These are phyloP conservation scores for Epirrita christyi DNA, from an alignment of 2,888 invertebrate species.

Conservation along the genomic window DNA sequence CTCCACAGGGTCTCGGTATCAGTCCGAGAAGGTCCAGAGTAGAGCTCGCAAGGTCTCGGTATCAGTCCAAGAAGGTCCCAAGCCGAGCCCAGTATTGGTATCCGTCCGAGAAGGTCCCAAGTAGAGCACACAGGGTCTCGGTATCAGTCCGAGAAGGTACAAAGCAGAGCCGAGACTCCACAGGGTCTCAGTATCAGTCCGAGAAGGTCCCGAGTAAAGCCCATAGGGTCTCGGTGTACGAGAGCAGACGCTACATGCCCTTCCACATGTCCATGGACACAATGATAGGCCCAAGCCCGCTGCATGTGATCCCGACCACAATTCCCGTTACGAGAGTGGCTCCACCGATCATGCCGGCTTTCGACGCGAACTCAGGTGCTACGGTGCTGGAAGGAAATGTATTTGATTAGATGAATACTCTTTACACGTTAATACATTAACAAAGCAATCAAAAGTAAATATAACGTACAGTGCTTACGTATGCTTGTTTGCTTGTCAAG, in stretches of 20 bases:
- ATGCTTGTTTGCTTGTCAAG: too few relatives aligned
- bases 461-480: too few relatives aligned
- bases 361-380: slow-evolving; percentile 91
- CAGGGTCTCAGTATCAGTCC: slow-evolving; percentile 38
- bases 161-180: slow-evolving; percentile 59
- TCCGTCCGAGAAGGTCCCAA: slow-evolving; percentile 37
- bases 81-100: too few relatives aligned
- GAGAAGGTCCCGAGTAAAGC: slow-evolving; percentile 46
- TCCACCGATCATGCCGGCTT: slow-evolving; percentile 98
- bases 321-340: slow-evolving; percentile 96
- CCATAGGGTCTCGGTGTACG: slow-evolving; percentile 33
- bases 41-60: slow-evolving; percentile 39
- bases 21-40: slow-evolving; percentile 37
- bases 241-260: slow-evolving; percentile 61
- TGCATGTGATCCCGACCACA: slow-evolving; percentile 90
- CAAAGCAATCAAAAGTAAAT: too few relatives aligned
- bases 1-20: slow-evolving; percentile 52
- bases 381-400: slow-evolving; percentile 86
- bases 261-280: slow-evolving; percentile 64
- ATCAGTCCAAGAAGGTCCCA: too few relatives aligned
- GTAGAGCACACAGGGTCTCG: slow-evolving; percentile 56
- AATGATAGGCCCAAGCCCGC: slow-evolving; percentile 88
- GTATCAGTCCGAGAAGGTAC: slow-evolving; percentile 29
- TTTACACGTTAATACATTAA: too few relatives aligned
- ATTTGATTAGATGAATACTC: neutral